phyloP scores from a whole-genome alignment of 2,888 invertebrate genomes.

The Taenaris catops region DNA sequence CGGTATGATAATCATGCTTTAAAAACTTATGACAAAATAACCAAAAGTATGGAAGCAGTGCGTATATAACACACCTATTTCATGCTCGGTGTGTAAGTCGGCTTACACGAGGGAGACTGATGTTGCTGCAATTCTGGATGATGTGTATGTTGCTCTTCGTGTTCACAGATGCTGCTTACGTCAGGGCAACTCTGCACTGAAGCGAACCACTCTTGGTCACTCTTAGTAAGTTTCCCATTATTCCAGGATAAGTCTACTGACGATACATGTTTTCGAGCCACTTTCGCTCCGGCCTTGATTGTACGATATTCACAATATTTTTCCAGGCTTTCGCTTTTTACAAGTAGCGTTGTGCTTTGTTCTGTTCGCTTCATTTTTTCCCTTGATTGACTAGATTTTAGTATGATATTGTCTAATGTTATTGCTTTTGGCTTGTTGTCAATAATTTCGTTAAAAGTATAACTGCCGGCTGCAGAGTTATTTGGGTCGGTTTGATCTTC shows the following conservation, averaged over 20 bases:
- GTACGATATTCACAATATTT: constrained; percentile 33
- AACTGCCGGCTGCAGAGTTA: constrained; percentile 35
- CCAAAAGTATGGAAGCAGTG: constrained; percentile 33
- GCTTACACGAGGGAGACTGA: constrained; percentile 46
- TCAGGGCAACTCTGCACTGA: constrained; percentile 48
- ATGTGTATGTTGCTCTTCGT: constrained; percentile 29
- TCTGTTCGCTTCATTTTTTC: constrained; percentile 36
- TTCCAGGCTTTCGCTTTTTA: constrained; percentile 41
- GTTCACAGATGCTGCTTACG: constrained; percentile 24
- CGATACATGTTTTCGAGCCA: constrained; percentile 28
- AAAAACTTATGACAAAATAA: constrained; percentile 22
- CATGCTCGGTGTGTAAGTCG: constrained; percentile 55
- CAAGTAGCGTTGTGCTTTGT: constrained; percentile 38
- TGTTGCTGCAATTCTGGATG: background rate
- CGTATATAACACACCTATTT: constrained; percentile 67
- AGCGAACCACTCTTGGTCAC: constrained; percentile 1
- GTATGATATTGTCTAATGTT: constrained; percentile 59
- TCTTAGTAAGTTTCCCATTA: background rate
- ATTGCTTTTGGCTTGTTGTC: constrained; percentile 70
- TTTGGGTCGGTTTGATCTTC: constrained; percentile 52
- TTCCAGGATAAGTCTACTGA: constrained; percentile 23
- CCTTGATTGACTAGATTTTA: constrained; percentile 52
- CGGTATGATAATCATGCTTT: constrained; percentile 10
- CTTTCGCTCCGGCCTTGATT: constrained; percentile 29
- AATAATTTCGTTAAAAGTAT: constrained; percentile 72